Evolutionary conservation across 2,113 vertebrate species (phyloP), one percentile per base, ranked within the genome.

Genomic region (Orientallactaga bullata): DNA sequence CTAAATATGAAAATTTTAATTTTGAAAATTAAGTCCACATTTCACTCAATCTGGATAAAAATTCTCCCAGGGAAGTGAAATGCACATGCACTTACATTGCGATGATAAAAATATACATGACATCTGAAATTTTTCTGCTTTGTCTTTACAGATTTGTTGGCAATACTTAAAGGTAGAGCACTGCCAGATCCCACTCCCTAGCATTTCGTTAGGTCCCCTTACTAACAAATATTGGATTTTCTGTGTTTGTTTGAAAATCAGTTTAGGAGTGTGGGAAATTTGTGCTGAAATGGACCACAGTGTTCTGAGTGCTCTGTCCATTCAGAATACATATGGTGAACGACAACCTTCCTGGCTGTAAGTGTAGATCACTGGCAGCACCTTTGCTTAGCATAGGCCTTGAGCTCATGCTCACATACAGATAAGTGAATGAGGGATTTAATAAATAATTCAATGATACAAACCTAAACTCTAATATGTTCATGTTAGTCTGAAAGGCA

Each of bases 1-100:
- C 35, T 88, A 85, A 42, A 71, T 66, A 69, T 51, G 15, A 82
- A 91, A 66, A 66, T 8, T 35, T 85, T 84, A 61, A 68, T 90
- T 85, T 69, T 74, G 35, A n/a, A n/a, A n/a, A n/a, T 17, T 0
- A 20, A 72, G 88, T 58, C 9, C 35, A 0, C 65, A 94, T 81
- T 90, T 85, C 21, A 69, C 3, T 58, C 4, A 76, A 85, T 39
- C 35, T 84, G 16, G 11, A 16, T 58, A 84, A 77, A 86, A 87
- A 78, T 18, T 9, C 12, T 9, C 6, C 2, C 11, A 86, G 7
- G 1, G 13, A 86, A 63, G 7, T 21, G 2, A 82, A 66, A 28
- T 5, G 30, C 24, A 89, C 26, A 65, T 66, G 82, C 7, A 28
- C 18, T 39, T 26, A 77, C n/a, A 12, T 66, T 60, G 47, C 35